These are phyloP conservation scores for Rhagonycha fulva DNA, from an alignment of 2,888 invertebrate species.

Conservation along the genomic window DNA sequence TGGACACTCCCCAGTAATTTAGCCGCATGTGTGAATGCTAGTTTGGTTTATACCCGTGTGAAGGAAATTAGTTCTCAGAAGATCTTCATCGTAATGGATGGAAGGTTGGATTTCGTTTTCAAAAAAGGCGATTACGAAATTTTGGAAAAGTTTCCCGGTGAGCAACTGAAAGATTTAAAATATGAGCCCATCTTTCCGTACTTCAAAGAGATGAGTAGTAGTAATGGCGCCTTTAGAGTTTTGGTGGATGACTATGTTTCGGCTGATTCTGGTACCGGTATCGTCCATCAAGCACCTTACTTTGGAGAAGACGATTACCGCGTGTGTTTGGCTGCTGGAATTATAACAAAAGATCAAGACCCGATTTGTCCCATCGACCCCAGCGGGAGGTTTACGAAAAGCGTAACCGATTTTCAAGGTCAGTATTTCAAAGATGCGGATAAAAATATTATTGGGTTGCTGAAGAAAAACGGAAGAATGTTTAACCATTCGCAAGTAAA, in stretches of 20 bases:
- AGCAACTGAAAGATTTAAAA: constrained; percentile 73
- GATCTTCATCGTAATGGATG: constrained; percentile 84
- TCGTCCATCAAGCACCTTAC: constrained; percentile 98
- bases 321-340: constrained; percentile 72
- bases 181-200: constrained; percentile 94
- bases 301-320: constrained; percentile 99
- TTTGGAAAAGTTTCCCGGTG: constrained; percentile 79
- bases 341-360: constrained; percentile 75
- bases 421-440: constrained; percentile 97
- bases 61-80: constrained; percentile 69
- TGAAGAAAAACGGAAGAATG: constrained; percentile 78
- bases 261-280: constrained; percentile 94
- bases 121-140: constrained; percentile 77
- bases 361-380: constrained; percentile 94
- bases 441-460: constrained; percentile 84
- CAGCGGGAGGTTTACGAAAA: constrained; percentile 81
- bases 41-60: constrained; percentile 82
- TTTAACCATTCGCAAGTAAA: constrained; percentile 74
- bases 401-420: constrained; percentile 87
- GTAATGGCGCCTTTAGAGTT: constrained; percentile 80
- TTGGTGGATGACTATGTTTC: constrained; percentile 92
- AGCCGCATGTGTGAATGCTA: constrained; percentile 91
- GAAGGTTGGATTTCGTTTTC: constrained; percentile 76
- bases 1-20: constrained; percentile 99
- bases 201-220: constrained; percentile 65